Percentiles rank a stretch among this genome's conserved stretches.
phyloP scores from a whole-genome alignment of 2,888 invertebrate genomes.

The Seira sanloemensis region DNA sequence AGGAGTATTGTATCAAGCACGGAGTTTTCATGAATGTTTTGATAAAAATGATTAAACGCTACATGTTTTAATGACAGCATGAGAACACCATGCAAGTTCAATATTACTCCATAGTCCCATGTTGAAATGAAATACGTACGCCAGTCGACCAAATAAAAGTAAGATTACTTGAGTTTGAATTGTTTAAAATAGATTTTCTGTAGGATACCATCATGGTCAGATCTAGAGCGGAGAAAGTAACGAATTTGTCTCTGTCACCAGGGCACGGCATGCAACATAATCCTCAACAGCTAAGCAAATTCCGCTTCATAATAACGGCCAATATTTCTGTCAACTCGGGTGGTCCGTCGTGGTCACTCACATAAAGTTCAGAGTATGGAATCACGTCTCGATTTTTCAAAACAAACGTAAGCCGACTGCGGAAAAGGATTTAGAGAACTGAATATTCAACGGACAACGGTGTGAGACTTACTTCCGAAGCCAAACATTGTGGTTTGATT shows the following conservation, averaged over 20 bases:
- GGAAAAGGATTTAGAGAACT: neutral
- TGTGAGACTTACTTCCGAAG: neutral
- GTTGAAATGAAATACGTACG: no score
- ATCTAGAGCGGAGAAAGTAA: neutral
- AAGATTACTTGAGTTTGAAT: neutral
- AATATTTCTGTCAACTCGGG: neutral
- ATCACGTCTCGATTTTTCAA: neutral
- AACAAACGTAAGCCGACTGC: neutral
- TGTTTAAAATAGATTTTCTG: conserved; percentile 1
- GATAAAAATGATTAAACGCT: no score
- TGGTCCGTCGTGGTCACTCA: neutral
- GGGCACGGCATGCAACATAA: neutral
- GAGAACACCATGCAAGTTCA: no score
- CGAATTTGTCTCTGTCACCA: neutral
- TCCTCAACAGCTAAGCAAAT: neutral
- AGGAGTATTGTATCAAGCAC: no score
- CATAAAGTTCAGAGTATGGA: neutral
- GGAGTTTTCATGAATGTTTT: no score
- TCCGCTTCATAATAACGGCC: neutral
- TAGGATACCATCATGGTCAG: neutral
- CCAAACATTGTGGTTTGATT: neutral
- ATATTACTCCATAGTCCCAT: no score
- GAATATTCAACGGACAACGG: neutral
- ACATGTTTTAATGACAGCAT: no score
- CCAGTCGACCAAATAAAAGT: no score